Evolutionary conservation across 92 coral and sea anemone species (phyloP), one percentile per base, ranked within the genome.

Genomic region (Palythoa grandis): DNA sequence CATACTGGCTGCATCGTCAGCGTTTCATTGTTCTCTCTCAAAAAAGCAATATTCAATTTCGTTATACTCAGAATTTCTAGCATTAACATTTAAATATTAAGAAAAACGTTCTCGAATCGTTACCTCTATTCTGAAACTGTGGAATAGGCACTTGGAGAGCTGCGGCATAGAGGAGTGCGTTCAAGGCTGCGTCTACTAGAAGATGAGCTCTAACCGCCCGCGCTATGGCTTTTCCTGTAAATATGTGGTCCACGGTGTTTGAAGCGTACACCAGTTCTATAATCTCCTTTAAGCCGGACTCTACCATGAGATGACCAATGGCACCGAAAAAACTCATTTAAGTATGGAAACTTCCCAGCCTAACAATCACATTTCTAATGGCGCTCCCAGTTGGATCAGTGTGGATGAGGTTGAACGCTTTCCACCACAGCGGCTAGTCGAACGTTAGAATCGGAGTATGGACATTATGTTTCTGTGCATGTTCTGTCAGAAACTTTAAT

Each of bases 401-500:
- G 10, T 77, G 17, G 39, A 70, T 85, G 0, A 89, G 10, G 22
- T 13, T 5, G 48, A 17, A 85, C 2, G 92, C 92, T 12, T 90
- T 82, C 87, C 83, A 90, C 72, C 73, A 90, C 14, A 86, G 74
- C 14, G 93, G 88, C 60, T 82, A 90, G 61, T 90, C 90, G 22
- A 86, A 82, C 10, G 86, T 86, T 0, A 86, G 6, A 16, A 73
- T 58, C 3, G 89, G 87, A 4, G n/a, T 10, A 4, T n/a, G 29
- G 72, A 77, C 66, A 77, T 57, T 43, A 66, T 77, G 69, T 23
- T 63, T n/a, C 24, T 23, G 79, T n/a, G 85, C 89, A 72, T 77
- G 89, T 17, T 67, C 29, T 17, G 40, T 8, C 20, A 86, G 52
- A n/a, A 29, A 86, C 63, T 65, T 22, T 17, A 85, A 17, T 25